Percentiles rank a stretch among this genome's conserved stretches.
Conservation (phyloP, 2,797 vertebrate species). For the Austrolebias charrua region DNA sequence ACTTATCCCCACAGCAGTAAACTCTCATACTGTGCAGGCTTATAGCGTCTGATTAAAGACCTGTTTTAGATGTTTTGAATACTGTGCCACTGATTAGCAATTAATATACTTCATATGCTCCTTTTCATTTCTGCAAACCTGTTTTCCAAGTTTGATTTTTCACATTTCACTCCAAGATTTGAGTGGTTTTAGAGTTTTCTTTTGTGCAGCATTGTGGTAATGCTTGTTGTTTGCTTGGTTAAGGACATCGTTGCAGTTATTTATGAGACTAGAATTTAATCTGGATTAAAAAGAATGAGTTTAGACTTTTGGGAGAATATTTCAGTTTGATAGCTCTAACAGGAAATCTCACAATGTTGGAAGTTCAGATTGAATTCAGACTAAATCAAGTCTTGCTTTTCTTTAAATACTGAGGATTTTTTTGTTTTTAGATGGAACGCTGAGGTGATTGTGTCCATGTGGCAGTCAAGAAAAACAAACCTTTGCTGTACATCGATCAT, state of each 20-base stretch:
- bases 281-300: neutral
- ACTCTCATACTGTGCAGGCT: slow-evolving; percentile 5
- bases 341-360: neutral
- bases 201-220: slow-evolving; percentile 9
- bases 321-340: too few relatives aligned
- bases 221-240: slow-evolving; percentile 1
- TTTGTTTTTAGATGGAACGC: neutral
- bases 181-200: slow-evolving; percentile 1
- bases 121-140: neutral
- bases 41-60: slow-evolving; percentile 10
- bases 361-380: neutral
- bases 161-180: neutral
- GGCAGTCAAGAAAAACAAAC: too few relatives aligned
- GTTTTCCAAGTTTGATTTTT: neutral
- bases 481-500: too few relatives aligned
- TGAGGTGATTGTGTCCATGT: neutral
- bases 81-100: neutral
- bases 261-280: slow-evolving; percentile 12
- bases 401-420: neutral
- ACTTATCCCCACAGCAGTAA: slow-evolving; percentile 26
- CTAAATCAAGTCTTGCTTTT: neutral
- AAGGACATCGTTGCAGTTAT: slow-evolving; percentile 2
- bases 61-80: neutral
- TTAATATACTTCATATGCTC: neutral
- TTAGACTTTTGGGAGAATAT: too few relatives aligned